Base-by-base conservation (phyloP, 2,113 vertebrate species). In the Triplophysa rosa region DNA sequence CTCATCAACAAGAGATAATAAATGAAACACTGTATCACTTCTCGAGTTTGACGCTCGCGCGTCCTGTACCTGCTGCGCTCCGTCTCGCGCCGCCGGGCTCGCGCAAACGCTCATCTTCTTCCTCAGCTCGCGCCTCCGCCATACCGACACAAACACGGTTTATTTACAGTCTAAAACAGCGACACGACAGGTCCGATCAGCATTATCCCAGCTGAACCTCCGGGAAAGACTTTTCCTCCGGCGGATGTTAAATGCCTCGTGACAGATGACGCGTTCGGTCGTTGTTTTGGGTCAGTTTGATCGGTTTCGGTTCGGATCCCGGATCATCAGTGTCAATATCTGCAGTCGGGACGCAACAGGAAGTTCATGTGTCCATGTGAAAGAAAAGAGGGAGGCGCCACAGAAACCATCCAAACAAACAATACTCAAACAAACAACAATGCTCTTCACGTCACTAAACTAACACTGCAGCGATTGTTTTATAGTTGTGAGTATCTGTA, bases 81-180 rank as follows among this genome's bases (percentile, higher is more conserved):
- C 90, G 89, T 79, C 94, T 89, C 81, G 90, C 87, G 65, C 88
- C 91, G 11, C 90, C 83, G 83, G 90, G 79, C 66, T 91, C 91
- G 70, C 91, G 82, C 87, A 93, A 82, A 67, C 94, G 92, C 87
- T 94, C 94, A 82, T 95, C 94, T 81, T 95, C 93, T 76, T 95
- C 94, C 83, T 92, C 88, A 82, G 91, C 87, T 90, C 95, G 91
- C 82, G 93, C 94, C 90, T 96, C 95, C 84, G 95, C 95, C 95
- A 96, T 94, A 71, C 87, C 87, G 62, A 14, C 84, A 69, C 21
- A 73, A 79, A 71, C 67, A 33, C 47, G 37, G 8, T 8, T 47
- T 52, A 14, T 42, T 47, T 8, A 54, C 66, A 9, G 42, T 56
- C 21, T 65, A 23, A 24, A 24, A 42, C 21, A 59, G 42, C 21